Base-by-base conservation (phyloP, 2,888 invertebrate species). In the Sericinus montela region DNA sequence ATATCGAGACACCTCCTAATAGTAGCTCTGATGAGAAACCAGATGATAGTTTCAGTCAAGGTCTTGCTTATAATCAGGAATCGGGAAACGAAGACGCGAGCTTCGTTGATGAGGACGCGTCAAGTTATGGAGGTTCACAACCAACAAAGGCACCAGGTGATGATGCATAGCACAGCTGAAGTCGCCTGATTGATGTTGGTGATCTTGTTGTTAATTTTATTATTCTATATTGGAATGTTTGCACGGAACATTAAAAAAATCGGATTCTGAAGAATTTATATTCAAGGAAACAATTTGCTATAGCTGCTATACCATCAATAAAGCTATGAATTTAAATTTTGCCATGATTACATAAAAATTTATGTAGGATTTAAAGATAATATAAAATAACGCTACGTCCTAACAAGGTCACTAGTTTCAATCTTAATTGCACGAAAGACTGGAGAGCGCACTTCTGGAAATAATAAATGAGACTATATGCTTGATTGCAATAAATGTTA, bases 91-190 rank as follows among this genome's bases (percentile, higher is more conserved):
- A 65, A 55, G 72, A 76, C 41, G 55, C 69, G 58, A 72, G 71
- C 57, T 77, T 73, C 67, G 72, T 72, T 38, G 83, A 79, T 52
- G 84, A 75, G 72, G 82, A 75, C 39, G 62, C 67, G 15, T 64
- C 68, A 53, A 71, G 69, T 69, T 80, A 72, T 54, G 67, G 70
- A 45, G 58, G 60, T 37, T 48, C 62, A 51, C 79, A 80, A 62
- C 80, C 85, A 30, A 81, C 82, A 28, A 76, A 80, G 78, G 84
- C 80, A 80, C 75, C 84, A 86, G 86, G 87, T 88, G 88, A 88
- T 78, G 72, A 73, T 44, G 64, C 56, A 81, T 82, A 85, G 72
- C 72, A 77, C 73, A 72, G 77, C 67, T 69, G 71, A 72, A 74
- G 64, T 62, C 69, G 69, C 64, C 65, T 60, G 78, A 76, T 80